Evolutionary conservation across 2,888 invertebrate species (phyloP), one percentile per base, ranked within the genome.

Genomic region (Digitonthophagus gazella): DNA sequence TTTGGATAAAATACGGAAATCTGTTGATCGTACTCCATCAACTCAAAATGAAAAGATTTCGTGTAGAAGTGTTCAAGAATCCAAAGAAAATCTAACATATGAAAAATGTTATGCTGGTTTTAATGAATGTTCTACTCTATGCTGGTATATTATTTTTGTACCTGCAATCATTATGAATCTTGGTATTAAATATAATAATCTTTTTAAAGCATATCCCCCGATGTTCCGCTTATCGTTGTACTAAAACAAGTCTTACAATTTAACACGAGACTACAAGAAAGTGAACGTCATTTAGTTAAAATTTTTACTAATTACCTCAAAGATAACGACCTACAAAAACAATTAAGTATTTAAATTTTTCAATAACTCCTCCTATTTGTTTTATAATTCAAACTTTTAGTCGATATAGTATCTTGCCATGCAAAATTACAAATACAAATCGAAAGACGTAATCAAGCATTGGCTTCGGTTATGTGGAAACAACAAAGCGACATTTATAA

Each of bases 401-500:
- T 77, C 16, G 74, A 77, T 14, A 69, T 74, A 6, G 63, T 80
- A 3, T 71, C 73, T 0, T 71, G 74, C 18, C 78, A 80, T 67
- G 72, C 77, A 6, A 76, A 77, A 66, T 65, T 80, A 5, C 78
- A 75, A 66, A 69, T 76, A 63, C 78, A 79, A 20, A 75, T 78
- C 0, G 80, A 81, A 74, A 70, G 76, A 64, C 74, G 76, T 19
- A 74, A 76, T 4, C 76, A 74, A 66, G 72, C 73, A 15, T 71
- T 81, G n/a, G 75, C 78, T 0, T 76, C 76, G 67, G 78, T 80
- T 44, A 77, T 80, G 75, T 80, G 79, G 80, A 58, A 74, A 65
- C 76, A 80, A 57, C 80, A 81, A 70, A 69, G 76, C 11, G 79
- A 81, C 61, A 72, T 78, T 4, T 73, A 75, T 54, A 77, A 76